Evolutionary conservation across 2,888 invertebrate species (phyloP), one percentile per base, ranked within the genome.

Genomic region (Agriotes lineatus): DNA sequence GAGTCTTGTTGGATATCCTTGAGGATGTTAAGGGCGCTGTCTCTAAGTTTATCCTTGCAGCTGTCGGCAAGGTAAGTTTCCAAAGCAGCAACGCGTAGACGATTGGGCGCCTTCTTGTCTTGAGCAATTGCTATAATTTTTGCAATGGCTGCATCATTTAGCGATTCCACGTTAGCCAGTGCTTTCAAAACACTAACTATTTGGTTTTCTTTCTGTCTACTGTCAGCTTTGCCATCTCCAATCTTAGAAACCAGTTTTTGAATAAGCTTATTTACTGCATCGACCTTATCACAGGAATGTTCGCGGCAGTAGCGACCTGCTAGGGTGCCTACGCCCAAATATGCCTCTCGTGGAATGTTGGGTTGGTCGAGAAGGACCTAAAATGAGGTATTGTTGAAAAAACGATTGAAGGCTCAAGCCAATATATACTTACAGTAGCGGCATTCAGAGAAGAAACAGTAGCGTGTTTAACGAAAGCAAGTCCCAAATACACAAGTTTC

Each of bases 1-100:
- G 95, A 91, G 82, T 96, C 96, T 80, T 93, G 89, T 59, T 92
- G 90, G 0, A 85, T 86, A 82, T 96, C 90, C 76, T 90, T 90
- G 78, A 95, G 83, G 1, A 94, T 82, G 9, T 88, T 86, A 64
- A 91, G 68, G 0, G 90, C 90, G 9, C 88, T 83, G 67, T 82
- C 82, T 59, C 86, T 82, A 60, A 86, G 70, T 75, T 83, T 83
- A 44, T 84, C 82, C 42, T 81, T 87, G 83, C 94, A 94, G 6
- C 91, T 85, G 72, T 93, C 90, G 6, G 92, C 89, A 0, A 89
- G 85, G 82, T 93, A 90, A 0, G 95, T 90, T 80, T 96, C 93
- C 9, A 96, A 84, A 16, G 94, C 95, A 0, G 93, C 91, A 0
- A 93, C 91, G 67, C 94, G 88, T 2, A 96, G 87, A 45, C 95